phyloP scores from a whole-genome alignment of 92 coral and sea anemone genomes.

The Metridium senile region DNA sequence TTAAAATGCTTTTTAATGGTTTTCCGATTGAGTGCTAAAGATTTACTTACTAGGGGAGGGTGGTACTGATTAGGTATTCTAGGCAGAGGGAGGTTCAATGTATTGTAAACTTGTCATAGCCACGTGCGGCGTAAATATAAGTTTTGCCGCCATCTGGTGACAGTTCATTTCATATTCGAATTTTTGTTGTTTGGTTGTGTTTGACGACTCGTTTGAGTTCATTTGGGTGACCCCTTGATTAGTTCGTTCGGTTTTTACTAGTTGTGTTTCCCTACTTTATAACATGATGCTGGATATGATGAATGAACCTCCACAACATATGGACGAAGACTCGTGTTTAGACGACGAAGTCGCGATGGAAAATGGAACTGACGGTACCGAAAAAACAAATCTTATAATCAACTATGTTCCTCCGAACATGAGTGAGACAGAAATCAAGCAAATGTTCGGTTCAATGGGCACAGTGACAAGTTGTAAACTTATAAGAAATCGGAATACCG shows the following conservation, averaged over 20 bases:
- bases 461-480: slow-evolving; percentile 94
- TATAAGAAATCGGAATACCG: slow-evolving; percentile 83
- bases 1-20: too few relatives aligned
- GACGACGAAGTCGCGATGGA: slow-evolving; percentile 76
- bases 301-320: slow-evolving; percentile 70
- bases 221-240: slow-evolving; percentile 80
- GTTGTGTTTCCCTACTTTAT: slow-evolving; percentile 5
- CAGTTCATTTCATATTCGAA: slow-evolving; percentile 98
- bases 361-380: slow-evolving; percentile 82
- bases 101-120: slow-evolving; percentile 51
- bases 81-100: slow-evolving; percentile 57
- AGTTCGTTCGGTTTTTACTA: slow-evolving; percentile 85
- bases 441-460: slow-evolving; percentile 86
- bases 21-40: background rate
- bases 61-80: background rate
- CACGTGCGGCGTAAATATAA: slow-evolving; percentile 98
- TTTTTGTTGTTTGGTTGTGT: slow-evolving; percentile 96
- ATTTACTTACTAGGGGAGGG: background rate
- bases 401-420: slow-evolving; percentile 98
- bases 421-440: slow-evolving; percentile 93
- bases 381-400: slow-evolving; percentile 96
- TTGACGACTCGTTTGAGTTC: slow-evolving; percentile 68
- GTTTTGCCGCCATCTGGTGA: slow-evolving; percentile 91
- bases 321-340: slow-evolving; percentile 39
- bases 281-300: slow-evolving; percentile 87